A percentile compares a stretch with the other conserved stretches of the same genome.
Evolutionary conservation across 2,888 invertebrate genomes (phyloP).

Genomic region (Noctua fimbriata): DNA sequence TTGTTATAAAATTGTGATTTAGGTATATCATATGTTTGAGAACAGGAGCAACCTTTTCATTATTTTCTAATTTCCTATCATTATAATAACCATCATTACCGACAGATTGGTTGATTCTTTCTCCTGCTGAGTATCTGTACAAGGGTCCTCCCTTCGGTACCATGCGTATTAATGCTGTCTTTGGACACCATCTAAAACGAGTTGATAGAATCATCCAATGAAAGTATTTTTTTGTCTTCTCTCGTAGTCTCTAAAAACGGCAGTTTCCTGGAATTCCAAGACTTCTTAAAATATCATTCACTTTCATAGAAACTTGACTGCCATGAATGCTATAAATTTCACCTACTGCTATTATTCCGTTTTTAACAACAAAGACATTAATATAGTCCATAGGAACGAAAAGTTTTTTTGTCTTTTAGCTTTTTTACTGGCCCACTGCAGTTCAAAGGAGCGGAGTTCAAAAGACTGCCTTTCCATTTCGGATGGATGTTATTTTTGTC

Average conservation of each 20-base stretch:
- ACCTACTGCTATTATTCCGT: constrained; percentile 10
- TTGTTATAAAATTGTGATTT: background rate
- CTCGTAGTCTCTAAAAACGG: background rate
- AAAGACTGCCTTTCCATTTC: background rate
- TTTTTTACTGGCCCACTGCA: background rate
- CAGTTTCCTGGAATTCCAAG: background rate
- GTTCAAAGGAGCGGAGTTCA: background rate
- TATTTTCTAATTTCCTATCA: background rate
- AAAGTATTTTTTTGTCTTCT: background rate
- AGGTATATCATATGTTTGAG: background rate
- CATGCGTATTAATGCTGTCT: background rate
- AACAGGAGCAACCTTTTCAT: background rate
- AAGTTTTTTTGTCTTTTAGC: background rate
- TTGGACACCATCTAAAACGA: background rate
- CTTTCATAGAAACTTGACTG: constrained; percentile 19
- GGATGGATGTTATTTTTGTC: background rate
- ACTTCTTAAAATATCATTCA: constrained; percentile 19
- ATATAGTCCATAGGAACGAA: background rate
- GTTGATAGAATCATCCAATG: background rate
- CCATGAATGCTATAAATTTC: constrained; percentile 23
- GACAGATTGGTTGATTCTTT: background rate
- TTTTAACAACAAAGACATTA: constrained; percentile 3
- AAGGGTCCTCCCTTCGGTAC: background rate
- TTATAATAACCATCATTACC: too few species aligned
- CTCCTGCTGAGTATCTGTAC: background rate